Percentiles rank a stretch among this genome's conserved stretches.
phyloP scores from a whole-genome alignment of 2,113 vertebrate species.

The Euleptes europaea region DNA sequence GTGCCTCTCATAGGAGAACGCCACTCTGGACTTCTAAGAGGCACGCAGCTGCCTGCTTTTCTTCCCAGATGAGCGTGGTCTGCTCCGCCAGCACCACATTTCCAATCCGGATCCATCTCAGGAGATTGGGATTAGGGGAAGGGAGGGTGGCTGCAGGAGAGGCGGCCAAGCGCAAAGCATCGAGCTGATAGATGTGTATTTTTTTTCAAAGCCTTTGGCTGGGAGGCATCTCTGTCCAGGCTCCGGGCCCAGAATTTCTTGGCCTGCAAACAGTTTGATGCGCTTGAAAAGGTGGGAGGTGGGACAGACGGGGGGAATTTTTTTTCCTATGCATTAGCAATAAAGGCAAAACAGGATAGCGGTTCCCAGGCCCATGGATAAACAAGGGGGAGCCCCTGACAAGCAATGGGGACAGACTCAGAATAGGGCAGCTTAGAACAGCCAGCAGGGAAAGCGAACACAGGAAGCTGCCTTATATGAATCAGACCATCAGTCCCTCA shows the following conservation, averaged over 20 bases:
- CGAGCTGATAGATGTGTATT: slow-evolving; percentile 30
- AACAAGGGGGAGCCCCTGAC: neutral
- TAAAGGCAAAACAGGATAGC: slow-evolving; percentile 52
- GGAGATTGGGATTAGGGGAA: slow-evolving; percentile 8
- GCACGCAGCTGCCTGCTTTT: neutral
- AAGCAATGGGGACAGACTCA: neutral
- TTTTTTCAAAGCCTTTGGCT: slow-evolving; percentile 70
- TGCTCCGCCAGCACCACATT: neutral
- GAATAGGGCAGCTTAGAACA: neutral
- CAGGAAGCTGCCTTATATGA: too few species aligned
- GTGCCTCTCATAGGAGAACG: rapidly evolving
- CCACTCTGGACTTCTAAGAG: neutral
- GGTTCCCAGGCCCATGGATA: slow-evolving; percentile 57
- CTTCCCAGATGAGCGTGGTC: neutral
- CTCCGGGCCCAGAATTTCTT: slow-evolving; percentile 68
- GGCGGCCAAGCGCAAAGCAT: slow-evolving; percentile 57
- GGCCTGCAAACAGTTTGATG: slow-evolving; percentile 60
- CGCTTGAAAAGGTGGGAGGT: slow-evolving; percentile 59
- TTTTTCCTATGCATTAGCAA: slow-evolving; percentile 61
- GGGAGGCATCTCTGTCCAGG: slow-evolving; percentile 64
- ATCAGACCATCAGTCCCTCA: too few species aligned
- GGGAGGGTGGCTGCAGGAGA: slow-evolving; percentile 40
- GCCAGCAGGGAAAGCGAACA: too few species aligned
- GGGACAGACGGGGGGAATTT: slow-evolving; percentile 66
- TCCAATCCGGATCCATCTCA: neutral